These are phyloP conservation scores for Ochropleura plecta DNA, from an alignment of 2,888 invertebrate species.

Conservation along the genomic window DNA sequence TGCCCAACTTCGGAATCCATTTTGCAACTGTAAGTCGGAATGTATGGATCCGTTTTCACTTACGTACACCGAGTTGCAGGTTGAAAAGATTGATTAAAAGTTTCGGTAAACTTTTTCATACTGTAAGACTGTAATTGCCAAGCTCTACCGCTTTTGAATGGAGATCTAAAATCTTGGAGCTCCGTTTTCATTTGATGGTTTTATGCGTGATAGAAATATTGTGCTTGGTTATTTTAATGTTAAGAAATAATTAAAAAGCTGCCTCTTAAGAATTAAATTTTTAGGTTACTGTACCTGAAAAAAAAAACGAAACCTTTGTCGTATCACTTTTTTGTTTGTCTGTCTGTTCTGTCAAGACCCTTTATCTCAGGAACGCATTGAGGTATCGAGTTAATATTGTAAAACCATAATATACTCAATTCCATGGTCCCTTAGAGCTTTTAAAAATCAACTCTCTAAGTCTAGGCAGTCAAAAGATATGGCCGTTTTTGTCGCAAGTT, in stretches of 20 bases:
- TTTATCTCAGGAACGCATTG: too few relatives aligned
- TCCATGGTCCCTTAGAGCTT: too few relatives aligned
- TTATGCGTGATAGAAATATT: background rate
- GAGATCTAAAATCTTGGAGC: conserved; percentile 9
- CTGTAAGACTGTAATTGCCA: conserved; percentile 51
- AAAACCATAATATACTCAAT: too few relatives aligned
- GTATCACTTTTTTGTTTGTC: too few relatives aligned
- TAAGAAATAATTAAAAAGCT: background rate
- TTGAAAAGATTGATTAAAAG: conserved; percentile 63
- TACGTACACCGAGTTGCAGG: conserved; percentile 52
- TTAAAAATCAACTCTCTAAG: too few relatives aligned
- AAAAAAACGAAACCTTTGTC: too few relatives aligned
- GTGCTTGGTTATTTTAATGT: background rate
- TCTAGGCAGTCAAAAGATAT: too few relatives aligned
- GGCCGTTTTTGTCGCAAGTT: too few relatives aligned
- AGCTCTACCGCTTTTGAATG: conserved; percentile 22
- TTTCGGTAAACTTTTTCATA: conserved; percentile 42
- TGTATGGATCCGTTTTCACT: conserved; percentile 65
- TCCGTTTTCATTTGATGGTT: background rate
- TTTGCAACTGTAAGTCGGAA: conserved; percentile 70
- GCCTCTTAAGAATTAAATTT: too few relatives aligned
- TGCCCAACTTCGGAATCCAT: conserved; percentile 76
- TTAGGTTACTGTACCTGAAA: too few relatives aligned
- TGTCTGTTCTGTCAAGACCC: too few relatives aligned
- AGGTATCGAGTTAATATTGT: too few relatives aligned